These are phyloP conservation scores for Thalpophila matura DNA, from an alignment of 2,888 invertebrate genomes.

Conservation along the genomic window DNA sequence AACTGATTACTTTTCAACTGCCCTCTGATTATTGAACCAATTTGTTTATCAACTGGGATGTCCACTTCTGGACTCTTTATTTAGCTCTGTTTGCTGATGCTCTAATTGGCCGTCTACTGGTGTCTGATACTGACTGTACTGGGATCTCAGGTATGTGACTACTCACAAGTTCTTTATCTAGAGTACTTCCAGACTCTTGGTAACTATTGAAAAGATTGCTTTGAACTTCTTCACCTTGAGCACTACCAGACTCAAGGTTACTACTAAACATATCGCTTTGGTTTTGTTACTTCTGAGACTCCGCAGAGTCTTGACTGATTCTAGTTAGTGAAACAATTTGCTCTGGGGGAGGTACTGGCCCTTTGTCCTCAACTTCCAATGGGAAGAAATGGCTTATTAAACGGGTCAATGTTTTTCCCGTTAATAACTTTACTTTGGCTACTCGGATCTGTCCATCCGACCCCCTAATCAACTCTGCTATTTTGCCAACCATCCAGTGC, in stretches of 20 bases:
- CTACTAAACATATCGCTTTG: neutral
- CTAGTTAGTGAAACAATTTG: neutral
- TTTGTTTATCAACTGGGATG: slow-evolving; percentile 8
- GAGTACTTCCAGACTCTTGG: slow-evolving; percentile 5
- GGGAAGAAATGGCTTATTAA: neutral
- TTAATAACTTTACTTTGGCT: neutral
- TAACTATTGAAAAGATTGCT: neutral
- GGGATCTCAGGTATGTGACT: too few species aligned
- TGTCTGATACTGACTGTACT: neutral
- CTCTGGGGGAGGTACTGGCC: neutral
- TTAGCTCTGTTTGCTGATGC: slow-evolving; percentile 1
- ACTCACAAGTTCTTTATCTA: too few species aligned
- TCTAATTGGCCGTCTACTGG: neutral
- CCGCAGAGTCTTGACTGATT: neutral
- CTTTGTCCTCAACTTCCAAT: slow-evolving; percentile 9
- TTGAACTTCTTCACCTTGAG: neutral
- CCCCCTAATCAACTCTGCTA: slow-evolving; percentile 1
- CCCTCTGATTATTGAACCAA: neutral
- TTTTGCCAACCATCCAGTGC: slow-evolving; percentile 6
- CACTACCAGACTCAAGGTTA: neutral
- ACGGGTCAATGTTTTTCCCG: neutral
- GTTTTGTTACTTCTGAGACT: neutral
- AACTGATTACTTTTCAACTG: neutral
- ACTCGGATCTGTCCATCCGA: slow-evolving; percentile 3
- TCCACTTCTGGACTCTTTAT: neutral